Base-by-base conservation (phyloP, 35 echinoderm and acorn worm species). In the Lytechinus pictus region DNA sequence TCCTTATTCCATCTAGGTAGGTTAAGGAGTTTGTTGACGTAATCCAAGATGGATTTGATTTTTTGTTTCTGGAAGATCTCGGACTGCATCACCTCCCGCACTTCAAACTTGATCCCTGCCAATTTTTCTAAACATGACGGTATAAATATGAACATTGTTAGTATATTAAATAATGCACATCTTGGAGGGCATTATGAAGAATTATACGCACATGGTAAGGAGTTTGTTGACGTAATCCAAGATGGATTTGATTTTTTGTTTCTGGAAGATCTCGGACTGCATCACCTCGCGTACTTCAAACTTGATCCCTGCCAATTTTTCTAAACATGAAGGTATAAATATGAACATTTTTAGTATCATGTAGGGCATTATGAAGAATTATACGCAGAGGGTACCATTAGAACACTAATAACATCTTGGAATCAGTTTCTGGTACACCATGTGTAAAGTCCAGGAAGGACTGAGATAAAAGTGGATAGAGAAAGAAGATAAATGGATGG, bases 51-150 rank as follows among this genome's bases (percentile, higher is more conserved):
- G 53, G 93, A 90, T 24, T 96, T 95, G n/a, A 99, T 95, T 94
- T 99, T 99, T 52, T 99, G 97, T 89, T 99, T 98, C 95, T 98
- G 98, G 55, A 97, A 97, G 52, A 97, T 96, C 52, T 98, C 97
- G 8, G 98, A 98, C 89, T 99, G 98, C 96, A 97, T 99, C 54
- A 99, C 98, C 61, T 98, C 97, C 5, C 96, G 95, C 27, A 97
- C 98, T 89, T 99, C 97, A 21, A 99, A 94, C 86, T 98, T 99
- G 61, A 96, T 96, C 13, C 96, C 96, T 16, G 97, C 86, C 9
- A 99, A 94, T 98, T 97, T 99, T 94, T 99, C 97, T 99, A 72
- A 16, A n/a, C 2, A 92, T 27, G 52, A 88, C 95, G 53, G 21
- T 13, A 54, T 28, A 90, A 90, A 24, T 44, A 44, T 44, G 33